Evolutionary conservation across 2,113 vertebrate species (phyloP), one percentile per base, ranked within the genome.

Genomic region (Nothobranchius furzeri): DNA sequence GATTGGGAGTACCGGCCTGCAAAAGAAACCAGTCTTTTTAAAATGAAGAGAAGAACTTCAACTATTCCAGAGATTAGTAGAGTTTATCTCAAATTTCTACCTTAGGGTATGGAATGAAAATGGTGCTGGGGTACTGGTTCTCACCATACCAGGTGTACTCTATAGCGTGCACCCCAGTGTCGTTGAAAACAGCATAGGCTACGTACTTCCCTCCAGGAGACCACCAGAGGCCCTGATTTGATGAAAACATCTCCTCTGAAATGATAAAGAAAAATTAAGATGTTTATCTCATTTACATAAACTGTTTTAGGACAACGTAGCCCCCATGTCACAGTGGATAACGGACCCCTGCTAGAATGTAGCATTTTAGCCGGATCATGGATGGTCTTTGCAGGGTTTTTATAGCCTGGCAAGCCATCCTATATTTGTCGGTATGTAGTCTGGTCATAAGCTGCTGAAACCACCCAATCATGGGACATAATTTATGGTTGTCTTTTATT

Each of bases 191-290:
- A 20, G 90, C 90, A 2, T 95, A 99, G 11, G 97, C 96, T 90
- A 99, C 76, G 58, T 93, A 93, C 64, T 70, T 94, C 70, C 94
- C 95, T 73, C 88, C 93, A 57, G 96, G 95, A 78, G 97, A 99
- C 96, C 96, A 99, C 96, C 96, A 99, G 24, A 98, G 73, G 46
- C 94, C 96, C 60, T 93, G 91, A 79, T 87, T 93, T 77, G 93
- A 91, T 3, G 94, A 95, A 65, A 98, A 95, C 96, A 99, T 97
- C 91, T 98, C 96, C 95, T 99, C 98, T 99, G 84, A 78, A 86
- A 61, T 40, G 4, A 40, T 12, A 15, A 17, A 8, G 11, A 43
- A 60, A n/a, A 12, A 24, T 11, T 7, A 35, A 30, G 13, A 48
- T n/a, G 40, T 14, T 13, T 24, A 12, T 4, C 3, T 45, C 12